A percentile compares a stretch with the other conserved stretches of the same genome.
Evolutionary conservation across 1,140 invertebrate genomes (phyloP).

Genomic region (Bradysia coprophila): DNA sequence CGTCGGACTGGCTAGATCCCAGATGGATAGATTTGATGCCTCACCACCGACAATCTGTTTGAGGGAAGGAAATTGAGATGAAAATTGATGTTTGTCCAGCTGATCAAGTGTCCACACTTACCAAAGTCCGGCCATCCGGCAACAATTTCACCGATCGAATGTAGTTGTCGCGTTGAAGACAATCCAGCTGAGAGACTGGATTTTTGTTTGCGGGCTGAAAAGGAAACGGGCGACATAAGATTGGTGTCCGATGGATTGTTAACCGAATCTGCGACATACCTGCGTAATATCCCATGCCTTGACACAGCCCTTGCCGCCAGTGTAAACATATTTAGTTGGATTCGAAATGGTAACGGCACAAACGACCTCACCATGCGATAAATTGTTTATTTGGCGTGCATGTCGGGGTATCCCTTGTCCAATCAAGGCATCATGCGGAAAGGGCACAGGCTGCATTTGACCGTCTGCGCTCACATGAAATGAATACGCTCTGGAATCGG

Average conservation of each 20-base stretch:
- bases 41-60: constrained; percentile 88
- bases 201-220: constrained; percentile 34
- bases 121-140: constrained; percentile 76
- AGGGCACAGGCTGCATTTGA: constrained; percentile 74
- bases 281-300: constrained; percentile 71
- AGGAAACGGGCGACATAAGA: no score
- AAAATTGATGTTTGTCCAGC: no score
- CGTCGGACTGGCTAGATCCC: constrained; percentile 69
- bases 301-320: constrained; percentile 80
- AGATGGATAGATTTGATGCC: constrained; percentile 74
- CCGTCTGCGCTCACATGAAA: constrained; percentile 62
- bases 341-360: constrained; percentile 74
- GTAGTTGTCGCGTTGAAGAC: constrained; percentile 65
- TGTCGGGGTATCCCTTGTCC: constrained; percentile 65
- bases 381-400: constrained; percentile 65
- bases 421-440: constrained; percentile 76
- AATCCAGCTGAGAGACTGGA: constrained; percentile 4
- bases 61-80: no score
- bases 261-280: no score
- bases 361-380: constrained; percentile 79
- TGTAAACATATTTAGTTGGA: constrained; percentile 69
- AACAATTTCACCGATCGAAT: constrained; percentile 80
- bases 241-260: constrained; percentile 47
- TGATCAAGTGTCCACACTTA: no score
- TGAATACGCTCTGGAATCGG: constrained; percentile 57